These are phyloP conservation scores for Ageneiosus marmoratus DNA, from an alignment of 2,113 vertebrate species.

Conservation along the genomic window DNA sequence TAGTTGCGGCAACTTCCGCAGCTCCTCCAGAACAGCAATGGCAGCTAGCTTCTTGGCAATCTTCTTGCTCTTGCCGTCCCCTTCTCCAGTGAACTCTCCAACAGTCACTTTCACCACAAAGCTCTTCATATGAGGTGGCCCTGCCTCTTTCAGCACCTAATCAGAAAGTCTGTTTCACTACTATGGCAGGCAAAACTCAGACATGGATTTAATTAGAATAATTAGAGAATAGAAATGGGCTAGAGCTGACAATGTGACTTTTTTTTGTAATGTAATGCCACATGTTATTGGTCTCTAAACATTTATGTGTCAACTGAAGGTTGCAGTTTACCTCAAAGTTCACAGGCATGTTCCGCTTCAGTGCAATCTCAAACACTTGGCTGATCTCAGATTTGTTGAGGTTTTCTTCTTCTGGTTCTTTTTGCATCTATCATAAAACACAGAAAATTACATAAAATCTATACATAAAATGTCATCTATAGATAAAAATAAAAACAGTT, in stretches of 20 bases:
- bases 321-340: slow-evolving; percentile 88
- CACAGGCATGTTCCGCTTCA: slow-evolving; percentile 97
- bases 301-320: neutral
- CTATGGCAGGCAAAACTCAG: neutral
- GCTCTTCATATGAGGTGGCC: slow-evolving; percentile 97
- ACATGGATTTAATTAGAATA: neutral
- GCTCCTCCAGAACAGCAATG: slow-evolving; percentile 85
- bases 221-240: neutral
- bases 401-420: slow-evolving; percentile 92
- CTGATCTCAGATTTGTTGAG: slow-evolving; percentile 99
- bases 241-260: neutral
- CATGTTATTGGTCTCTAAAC: neutral
- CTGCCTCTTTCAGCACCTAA: slow-evolving; percentile 94
- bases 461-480: too few relatives aligned
- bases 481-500: too few relatives aligned
- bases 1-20: slow-evolving; percentile 88
- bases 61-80: slow-evolving; percentile 98
- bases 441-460: too few relatives aligned
- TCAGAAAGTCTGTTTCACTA: neutral
- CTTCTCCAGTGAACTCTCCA: slow-evolving; percentile 90
- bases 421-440: slow-evolving; percentile 81
- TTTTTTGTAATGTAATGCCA: neutral
- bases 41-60: slow-evolving; percentile 96
- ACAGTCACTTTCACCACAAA: slow-evolving; percentile 90
- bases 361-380: slow-evolving; percentile 99